A percentile compares a stretch with the other conserved stretches of the same genome.
Conservation (phyloP, 2,113 vertebrate species). For the Cacatua alba region DNA sequence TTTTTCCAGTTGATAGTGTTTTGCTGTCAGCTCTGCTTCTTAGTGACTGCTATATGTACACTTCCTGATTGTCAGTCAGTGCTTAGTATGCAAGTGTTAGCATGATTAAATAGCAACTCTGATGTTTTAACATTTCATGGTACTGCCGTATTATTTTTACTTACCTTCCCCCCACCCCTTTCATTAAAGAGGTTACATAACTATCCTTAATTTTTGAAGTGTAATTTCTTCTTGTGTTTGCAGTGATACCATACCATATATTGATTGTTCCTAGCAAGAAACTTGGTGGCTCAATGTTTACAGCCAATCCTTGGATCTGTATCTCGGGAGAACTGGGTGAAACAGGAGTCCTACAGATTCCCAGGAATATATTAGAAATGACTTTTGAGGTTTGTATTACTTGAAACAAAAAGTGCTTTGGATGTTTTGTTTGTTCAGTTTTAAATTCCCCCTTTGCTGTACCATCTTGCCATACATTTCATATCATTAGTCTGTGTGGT, state of each 20-base stretch:
- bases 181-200: not conserved
- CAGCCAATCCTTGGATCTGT: conserved; percentile 98
- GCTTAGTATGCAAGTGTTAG: not conserved
- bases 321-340: conserved; percentile 95
- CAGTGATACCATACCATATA: conserved; percentile 98
- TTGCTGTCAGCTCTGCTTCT: not conserved
- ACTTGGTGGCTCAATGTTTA: conserved; percentile 97
- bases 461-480: not conserved
- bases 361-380: conserved; percentile 93
- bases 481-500: not conserved
- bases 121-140: not conserved
- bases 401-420: not conserved
- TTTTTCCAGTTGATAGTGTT: not conserved
- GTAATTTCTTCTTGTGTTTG: conserved; percentile 24
- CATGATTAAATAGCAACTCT: not conserved
- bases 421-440: not conserved
- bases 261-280: conserved; percentile 95
- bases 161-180: not conserved
- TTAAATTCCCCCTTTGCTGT: not conserved
- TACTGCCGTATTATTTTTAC: not conserved
- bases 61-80: not conserved
- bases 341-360: conserved; percentile 93
- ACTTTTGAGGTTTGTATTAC: conserved; percentile 90
- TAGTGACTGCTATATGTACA: not conserved
- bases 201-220: not conserved